Evolutionary conservation across 2,888 invertebrate species (phyloP), one percentile per base, ranked within the genome.

Genomic region (Hirtodrosophila duncani): DNA sequence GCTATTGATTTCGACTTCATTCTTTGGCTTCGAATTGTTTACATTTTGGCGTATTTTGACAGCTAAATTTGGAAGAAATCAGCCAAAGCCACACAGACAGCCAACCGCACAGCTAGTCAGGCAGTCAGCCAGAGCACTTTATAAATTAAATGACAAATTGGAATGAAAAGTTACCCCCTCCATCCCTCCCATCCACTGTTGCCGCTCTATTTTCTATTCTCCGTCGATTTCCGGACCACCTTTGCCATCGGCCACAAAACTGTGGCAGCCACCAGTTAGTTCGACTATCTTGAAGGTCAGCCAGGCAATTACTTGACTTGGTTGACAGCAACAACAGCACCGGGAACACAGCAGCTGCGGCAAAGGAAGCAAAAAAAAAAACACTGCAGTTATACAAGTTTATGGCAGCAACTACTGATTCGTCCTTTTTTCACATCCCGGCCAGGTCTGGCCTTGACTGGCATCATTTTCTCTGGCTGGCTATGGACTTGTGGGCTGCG

Each of bases 31-130:
- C 30, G n/a, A 11, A 62, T 66, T 77, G 68, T 80, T 68, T 72
- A 67, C 67, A 52, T 72, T 65, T 68, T 62, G 56, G 51, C 66
- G 62, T 79, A 72, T 81, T 78, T 75, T 78, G 78, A 81, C 81
- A 79, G 72, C 79, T 81, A 75, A 67, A 78, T 78, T 65, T 33
- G 20, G 46, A 24, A 36, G 14, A 24, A 37, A 36, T 59, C 66
- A 66, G 66, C 66, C 69, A 69, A 37, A 0, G 1, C 17, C 38
- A 10, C n/a, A 1, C 8, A 4, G 18, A n/a, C 5, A 1, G 1
- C 23, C 33, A 17, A 10, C 20, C 7, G 2, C 13, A 20, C n/a
- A n/a, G 9, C 4, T 10, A 10, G 5, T 9, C 14, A 45, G n/a
- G n/a, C n/a, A n/a, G n/a, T n/a, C n/a, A n/a, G n/a, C n/a, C n/a